Evolutionary conservation across 2,797 vertebrate species (phyloP).

Genomic region (Tragopan temminckii): DNA sequence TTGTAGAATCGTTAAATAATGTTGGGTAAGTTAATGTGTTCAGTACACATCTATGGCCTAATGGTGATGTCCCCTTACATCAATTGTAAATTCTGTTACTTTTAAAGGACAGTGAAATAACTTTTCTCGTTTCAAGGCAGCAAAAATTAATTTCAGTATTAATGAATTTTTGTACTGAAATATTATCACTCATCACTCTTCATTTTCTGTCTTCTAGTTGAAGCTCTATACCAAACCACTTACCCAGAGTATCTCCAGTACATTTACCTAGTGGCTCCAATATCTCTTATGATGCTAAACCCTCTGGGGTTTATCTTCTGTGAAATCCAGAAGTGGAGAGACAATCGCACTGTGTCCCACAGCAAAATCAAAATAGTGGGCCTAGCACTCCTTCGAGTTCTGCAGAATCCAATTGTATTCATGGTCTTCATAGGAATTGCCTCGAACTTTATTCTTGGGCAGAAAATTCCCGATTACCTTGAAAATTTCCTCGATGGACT

Average conservation of each 20-base stretch:
- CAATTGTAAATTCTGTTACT: background rate
- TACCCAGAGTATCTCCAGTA: slow-evolving; percentile 97
- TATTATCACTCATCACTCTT: slow-evolving; percentile 54
- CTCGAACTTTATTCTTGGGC: slow-evolving; percentile 91
- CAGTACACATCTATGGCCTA: background rate
- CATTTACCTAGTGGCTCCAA: slow-evolving; percentile 96
- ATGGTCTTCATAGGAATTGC: slow-evolving; percentile 95
- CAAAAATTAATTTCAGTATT: background rate
- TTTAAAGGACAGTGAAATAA: background rate
- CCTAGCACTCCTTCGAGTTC: slow-evolving; percentile 89
- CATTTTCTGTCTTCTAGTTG: slow-evolving; percentile 84
- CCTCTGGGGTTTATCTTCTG: slow-evolving; percentile 92
- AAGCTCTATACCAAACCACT: slow-evolving; percentile 90
- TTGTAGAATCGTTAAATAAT: background rate
- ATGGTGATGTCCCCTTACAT: background rate
- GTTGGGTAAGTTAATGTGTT: background rate
- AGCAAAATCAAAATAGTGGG: slow-evolving; percentile 89
- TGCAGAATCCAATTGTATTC: slow-evolving; percentile 97
- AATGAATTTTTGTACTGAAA: background rate
- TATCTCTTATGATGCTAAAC: slow-evolving; percentile 97
- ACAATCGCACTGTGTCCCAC: slow-evolving; percentile 84
- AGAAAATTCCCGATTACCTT: slow-evolving; percentile 91
- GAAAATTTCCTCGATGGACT: slow-evolving; percentile 94
- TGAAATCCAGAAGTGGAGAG: slow-evolving; percentile 94
- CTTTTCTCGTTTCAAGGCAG: background rate